These are phyloP conservation scores for Stenolophus ochropezus DNA, from an alignment of 2,888 invertebrate species.

Conservation along the genomic window DNA sequence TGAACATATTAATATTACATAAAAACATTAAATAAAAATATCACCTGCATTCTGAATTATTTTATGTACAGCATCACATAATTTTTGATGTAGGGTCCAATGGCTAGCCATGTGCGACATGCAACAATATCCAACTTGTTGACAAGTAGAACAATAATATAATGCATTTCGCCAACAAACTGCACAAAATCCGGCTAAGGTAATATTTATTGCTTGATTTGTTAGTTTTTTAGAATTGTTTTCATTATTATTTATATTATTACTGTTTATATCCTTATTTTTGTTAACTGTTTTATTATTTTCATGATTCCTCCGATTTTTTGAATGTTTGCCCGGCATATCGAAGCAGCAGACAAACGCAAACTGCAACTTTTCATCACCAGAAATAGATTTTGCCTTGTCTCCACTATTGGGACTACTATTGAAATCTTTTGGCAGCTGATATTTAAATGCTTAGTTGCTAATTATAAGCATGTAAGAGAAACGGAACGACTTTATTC, in stretches of 20 bases:
- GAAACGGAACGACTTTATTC: not conserved
- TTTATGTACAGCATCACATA: conserved; percentile 27
- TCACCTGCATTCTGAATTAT: conserved; percentile 46
- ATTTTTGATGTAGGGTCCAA: conserved; percentile 18
- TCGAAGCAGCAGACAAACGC: not conserved
- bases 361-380: not conserved
- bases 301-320: conserved; percentile 1
- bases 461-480: not conserved
- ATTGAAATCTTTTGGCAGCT: conserved; percentile 33
- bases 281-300: not conserved
- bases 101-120: conserved; percentile 54
- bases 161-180: conserved; percentile 49
- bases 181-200: conserved; percentile 51
- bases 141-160: conserved; percentile 47
- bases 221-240: not conserved
- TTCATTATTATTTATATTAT: not conserved
- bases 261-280: not conserved
- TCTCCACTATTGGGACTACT: not conserved
- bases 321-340: conserved; percentile 16
- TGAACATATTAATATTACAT: not conserved
- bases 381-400: not conserved
- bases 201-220: conserved; percentile 39
- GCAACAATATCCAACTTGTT: conserved; percentile 52
- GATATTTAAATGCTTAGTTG: not conserved
- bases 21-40: not conserved